A percentile compares a stretch with the other conserved stretches of the same genome.
Conservation (phyloP, 2,888 invertebrate species). For the Dyspetes luteomarginatus region DNA sequence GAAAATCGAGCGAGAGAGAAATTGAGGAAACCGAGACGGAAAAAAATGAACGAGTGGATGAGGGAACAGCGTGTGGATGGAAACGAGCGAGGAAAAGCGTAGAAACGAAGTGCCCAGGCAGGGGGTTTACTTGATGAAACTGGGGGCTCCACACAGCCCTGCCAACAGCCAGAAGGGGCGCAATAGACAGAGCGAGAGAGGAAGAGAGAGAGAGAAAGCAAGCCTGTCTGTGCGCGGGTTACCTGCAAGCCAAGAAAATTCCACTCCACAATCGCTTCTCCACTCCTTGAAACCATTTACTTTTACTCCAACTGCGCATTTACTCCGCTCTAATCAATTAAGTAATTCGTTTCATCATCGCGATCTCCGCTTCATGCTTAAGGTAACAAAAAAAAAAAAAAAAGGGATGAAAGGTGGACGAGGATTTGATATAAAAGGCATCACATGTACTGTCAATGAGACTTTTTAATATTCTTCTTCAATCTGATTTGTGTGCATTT, state of each 20-base stretch:
- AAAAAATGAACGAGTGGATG: conserved; percentile 60
- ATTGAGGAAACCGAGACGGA: conserved; percentile 48
- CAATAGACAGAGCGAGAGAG: conserved; percentile 51
- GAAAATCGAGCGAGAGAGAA: conserved; percentile 44
- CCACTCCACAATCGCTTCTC: conserved; percentile 20
- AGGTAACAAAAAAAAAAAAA: neutral
- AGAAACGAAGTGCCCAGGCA: conserved; percentile 62
- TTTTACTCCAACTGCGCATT: conserved; percentile 33
- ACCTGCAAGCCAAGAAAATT: conserved; percentile 69
- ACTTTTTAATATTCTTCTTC: conserved; percentile 72
- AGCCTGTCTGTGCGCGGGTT: conserved; percentile 68
- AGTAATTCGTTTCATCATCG: conserved; percentile 8
- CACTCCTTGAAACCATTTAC: conserved; percentile 53
- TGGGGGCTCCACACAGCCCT: conserved; percentile 77
- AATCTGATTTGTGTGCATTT: conserved; percentile 77
- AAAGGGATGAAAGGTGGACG: neutral
- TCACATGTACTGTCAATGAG: conserved; percentile 66
- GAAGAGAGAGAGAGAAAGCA: neutral
- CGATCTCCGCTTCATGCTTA: neutral
- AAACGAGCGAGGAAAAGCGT: conserved; percentile 60
- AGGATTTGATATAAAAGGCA: neutral
- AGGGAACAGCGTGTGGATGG: conserved; percentile 53
- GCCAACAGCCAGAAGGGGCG: conserved; percentile 79
- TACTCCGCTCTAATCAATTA: conserved; percentile 39
- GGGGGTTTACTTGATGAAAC: conserved; percentile 78